Evolutionary conservation across 2,113 vertebrate species (phyloP).

Genomic region (Marcusenius ussheri): DNA sequence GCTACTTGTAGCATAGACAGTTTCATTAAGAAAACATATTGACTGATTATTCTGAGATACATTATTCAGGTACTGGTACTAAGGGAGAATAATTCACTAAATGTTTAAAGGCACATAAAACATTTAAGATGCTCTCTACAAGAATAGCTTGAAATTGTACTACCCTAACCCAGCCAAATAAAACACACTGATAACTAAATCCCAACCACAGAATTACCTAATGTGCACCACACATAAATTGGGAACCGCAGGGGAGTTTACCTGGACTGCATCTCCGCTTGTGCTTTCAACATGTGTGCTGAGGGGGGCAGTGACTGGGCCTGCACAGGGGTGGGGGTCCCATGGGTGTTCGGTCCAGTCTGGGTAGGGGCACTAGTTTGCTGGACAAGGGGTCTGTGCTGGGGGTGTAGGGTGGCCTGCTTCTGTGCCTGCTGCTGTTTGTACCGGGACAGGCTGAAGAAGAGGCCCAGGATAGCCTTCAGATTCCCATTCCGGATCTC

Average conservation of each 20-base stretch:
- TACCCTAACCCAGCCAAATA: not conserved
- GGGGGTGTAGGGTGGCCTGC: constrained; percentile 41
- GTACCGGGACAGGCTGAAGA: constrained; percentile 95
- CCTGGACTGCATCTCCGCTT: constrained; percentile 96
- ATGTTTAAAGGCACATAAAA: constrained; percentile 9
- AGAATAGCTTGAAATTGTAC: not conserved
- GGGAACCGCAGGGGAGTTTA: constrained; percentile 40
- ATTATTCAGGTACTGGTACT: not conserved
- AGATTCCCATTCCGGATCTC: constrained; percentile 98
- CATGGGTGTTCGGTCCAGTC: constrained; percentile 30
- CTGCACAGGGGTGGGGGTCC: constrained; percentile 31
- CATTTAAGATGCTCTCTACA: not conserved
- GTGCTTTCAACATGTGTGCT: constrained; percentile 65
- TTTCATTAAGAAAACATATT: constrained; percentile 14
- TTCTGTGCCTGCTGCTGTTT: constrained; percentile 84
- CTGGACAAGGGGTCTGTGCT: constrained; percentile 44
- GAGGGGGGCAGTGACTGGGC: constrained; percentile 41
- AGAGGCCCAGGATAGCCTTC: constrained; percentile 95
- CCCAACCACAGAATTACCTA: not conserved
- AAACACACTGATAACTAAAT: not conserved
- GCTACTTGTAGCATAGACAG: not conserved
- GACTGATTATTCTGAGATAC: constrained; percentile 8
- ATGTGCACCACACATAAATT: not conserved
- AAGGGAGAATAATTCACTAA: constrained; percentile 3
- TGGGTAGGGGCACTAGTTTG: constrained; percentile 45